These are phyloP conservation scores for Prinia subflava DNA, from an alignment of 2,113 vertebrate species.

Conservation along the genomic window DNA sequence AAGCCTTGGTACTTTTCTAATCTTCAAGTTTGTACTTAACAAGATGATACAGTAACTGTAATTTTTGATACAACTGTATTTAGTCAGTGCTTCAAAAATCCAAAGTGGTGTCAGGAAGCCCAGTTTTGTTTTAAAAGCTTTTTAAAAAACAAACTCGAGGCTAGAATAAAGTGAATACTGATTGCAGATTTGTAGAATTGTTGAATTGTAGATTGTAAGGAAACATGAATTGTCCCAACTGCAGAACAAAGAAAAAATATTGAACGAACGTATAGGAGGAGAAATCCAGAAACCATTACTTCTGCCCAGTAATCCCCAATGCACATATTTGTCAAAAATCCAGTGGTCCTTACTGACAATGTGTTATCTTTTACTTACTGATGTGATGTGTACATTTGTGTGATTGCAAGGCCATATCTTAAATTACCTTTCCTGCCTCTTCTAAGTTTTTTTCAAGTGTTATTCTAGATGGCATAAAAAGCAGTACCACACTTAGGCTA, in stretches of 20 bases:
- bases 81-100: not conserved
- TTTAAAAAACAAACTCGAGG: not conserved
- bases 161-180: not conserved
- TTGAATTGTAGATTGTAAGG: not conserved
- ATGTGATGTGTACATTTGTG: not conserved
- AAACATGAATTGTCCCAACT: not conserved
- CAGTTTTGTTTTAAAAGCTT: not conserved
- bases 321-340: not conserved
- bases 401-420: not conserved
- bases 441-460: not conserved
- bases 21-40: not conserved
- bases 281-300: not conserved
- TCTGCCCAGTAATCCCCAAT: not conserved
- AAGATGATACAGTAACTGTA: not conserved
- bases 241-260: not conserved
- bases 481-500: not conserved
- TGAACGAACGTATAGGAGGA: not conserved
- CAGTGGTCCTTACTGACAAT: not conserved
- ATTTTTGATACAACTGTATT: not conserved
- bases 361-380: not conserved
- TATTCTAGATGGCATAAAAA: not conserved
- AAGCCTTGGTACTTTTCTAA: fast-evolving
- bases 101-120: not conserved
- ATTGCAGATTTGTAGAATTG: no score
- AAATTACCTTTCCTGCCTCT: not conserved